Evolutionary conservation across 1,140 invertebrate species (phyloP).

Genomic region (Apolygus lucorum): DNA sequence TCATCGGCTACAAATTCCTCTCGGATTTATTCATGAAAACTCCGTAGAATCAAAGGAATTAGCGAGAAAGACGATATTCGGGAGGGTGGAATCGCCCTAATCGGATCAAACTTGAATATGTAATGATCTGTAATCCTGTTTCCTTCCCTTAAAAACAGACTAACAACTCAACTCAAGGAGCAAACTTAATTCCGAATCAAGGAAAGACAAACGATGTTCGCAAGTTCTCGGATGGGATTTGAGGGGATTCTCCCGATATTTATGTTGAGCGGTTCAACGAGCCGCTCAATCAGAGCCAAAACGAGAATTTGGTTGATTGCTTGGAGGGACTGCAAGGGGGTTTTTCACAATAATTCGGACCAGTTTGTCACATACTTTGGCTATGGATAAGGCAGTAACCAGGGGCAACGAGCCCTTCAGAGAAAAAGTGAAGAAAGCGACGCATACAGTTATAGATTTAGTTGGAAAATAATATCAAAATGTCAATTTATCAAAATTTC

Average conservation of each 20-base stretch:
- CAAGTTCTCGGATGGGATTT: neutral
- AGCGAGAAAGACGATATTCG: neutral
- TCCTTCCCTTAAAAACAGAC: conserved; percentile 14
- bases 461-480: too few relatives aligned
- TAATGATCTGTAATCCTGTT: conserved; percentile 11
- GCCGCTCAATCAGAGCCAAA: too few relatives aligned
- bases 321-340: too few relatives aligned
- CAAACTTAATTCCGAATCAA: neutral
- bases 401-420: too few relatives aligned
- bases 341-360: too few relatives aligned
- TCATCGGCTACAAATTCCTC: neutral
- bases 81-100: neutral
- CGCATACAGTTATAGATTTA: too few relatives aligned
- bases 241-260: neutral
- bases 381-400: too few relatives aligned
- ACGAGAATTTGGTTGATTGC: too few relatives aligned
- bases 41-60: neutral
- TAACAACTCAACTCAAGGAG: conserved; percentile 11
- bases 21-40: neutral
- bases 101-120: conserved; percentile 9
- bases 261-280: too few relatives aligned
- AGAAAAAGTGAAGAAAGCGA: too few relatives aligned
- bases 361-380: too few relatives aligned
- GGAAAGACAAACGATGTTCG: conserved; percentile 4
- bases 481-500: too few relatives aligned